Conservation (phyloP, 2,113 vertebrate genomes). For the Phylloscopus trochiloides region DNA sequence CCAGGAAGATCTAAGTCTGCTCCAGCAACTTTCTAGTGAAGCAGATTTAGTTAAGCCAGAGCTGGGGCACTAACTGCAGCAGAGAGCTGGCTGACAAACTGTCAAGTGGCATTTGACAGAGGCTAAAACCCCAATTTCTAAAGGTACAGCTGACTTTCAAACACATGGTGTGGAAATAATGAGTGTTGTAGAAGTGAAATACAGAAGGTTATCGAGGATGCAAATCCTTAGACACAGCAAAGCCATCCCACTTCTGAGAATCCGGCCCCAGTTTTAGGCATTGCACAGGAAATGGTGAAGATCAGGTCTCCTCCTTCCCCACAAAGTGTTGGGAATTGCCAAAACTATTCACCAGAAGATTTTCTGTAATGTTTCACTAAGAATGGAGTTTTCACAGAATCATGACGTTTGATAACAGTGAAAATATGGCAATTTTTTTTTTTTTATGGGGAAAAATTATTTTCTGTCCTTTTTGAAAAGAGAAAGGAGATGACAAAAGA, state of each 20-base stretch:
- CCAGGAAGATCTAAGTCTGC: not conserved
- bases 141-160: not conserved
- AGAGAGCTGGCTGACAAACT: not conserved
- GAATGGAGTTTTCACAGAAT: not conserved
- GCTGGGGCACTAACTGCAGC: not conserved
- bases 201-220: fast-evolving
- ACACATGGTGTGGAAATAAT: not conserved
- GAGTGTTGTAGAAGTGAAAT: not conserved
- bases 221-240: not conserved
- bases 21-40: not conserved
- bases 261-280: not conserved
- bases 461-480: not conserved
- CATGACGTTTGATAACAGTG: not conserved
- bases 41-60: not conserved
- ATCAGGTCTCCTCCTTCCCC: not conserved
- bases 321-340: not conserved
- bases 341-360: not conserved
- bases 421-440: not conserved
- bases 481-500: not conserved
- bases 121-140: not conserved
- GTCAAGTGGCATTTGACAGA: not conserved
- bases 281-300: not conserved
- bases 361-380: not conserved
- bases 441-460: not conserved
- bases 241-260: not conserved